These are phyloP conservation scores for Horisme vitalbata DNA, from an alignment of 2,888 invertebrate genomes.

Conservation along the genomic window DNA sequence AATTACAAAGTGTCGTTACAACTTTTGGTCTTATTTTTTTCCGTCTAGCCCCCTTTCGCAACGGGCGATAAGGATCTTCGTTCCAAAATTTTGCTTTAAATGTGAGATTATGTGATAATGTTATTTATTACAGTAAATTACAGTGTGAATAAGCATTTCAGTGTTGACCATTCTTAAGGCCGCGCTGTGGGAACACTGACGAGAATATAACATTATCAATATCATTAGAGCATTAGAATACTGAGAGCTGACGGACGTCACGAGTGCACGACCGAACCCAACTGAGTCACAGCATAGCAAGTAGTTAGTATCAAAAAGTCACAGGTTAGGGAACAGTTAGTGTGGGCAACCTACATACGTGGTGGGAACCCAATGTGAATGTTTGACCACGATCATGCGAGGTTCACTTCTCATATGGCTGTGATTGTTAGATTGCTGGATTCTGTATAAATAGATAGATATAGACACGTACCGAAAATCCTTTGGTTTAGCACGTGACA, in stretches of 20 bases:
- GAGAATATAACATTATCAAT: slow-evolving; percentile 26
- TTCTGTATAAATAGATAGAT: background rate
- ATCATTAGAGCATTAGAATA: slow-evolving; percentile 28
- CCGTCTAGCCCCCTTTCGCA: too few species aligned
- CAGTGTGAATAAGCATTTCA: too few species aligned
- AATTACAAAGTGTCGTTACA: too few species aligned
- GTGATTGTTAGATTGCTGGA: slow-evolving; percentile 19
- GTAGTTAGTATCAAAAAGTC: slow-evolving; percentile 1
- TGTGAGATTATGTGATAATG: too few species aligned
- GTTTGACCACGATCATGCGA: slow-evolving; percentile 37
- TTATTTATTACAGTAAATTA: too few species aligned
- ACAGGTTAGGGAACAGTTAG: slow-evolving; percentile 4
- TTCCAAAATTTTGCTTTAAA: too few species aligned
- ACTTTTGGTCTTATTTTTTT: too few species aligned
- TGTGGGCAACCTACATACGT: slow-evolving; percentile 32
- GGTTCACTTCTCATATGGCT: slow-evolving; percentile 32
- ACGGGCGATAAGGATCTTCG: too few species aligned
- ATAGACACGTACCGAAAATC: too few species aligned
- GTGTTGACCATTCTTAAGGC: background rate
- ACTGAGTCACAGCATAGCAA: background rate
- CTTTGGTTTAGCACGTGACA: too few species aligned
- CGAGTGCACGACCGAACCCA: slow-evolving; percentile 32
- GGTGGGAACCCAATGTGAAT: slow-evolving; percentile 39
- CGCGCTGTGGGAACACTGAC: slow-evolving; percentile 21
- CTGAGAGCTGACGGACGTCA: slow-evolving; percentile 37